Percentiles rank a stretch among this genome's conserved stretches.
phyloP scores from a whole-genome alignment of 2,888 invertebrate species.

The Selenia dentaria region DNA sequence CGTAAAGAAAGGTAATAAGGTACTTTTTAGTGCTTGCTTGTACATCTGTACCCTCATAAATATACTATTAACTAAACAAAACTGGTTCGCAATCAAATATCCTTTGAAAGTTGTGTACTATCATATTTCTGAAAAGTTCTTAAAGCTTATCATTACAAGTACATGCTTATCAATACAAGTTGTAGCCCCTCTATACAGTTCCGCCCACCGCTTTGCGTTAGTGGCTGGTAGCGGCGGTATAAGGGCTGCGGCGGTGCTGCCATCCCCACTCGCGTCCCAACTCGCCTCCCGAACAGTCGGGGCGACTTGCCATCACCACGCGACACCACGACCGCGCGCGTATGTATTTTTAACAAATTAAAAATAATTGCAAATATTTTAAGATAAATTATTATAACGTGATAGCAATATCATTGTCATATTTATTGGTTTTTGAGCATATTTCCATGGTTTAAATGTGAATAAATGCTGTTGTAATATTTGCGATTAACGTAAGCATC shows the following conservation, averaged over 20 bases:
- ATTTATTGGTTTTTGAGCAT: background rate
- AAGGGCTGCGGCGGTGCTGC: constrained; percentile 59
- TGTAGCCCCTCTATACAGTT: constrained; percentile 45
- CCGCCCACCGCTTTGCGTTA: constrained; percentile 61
- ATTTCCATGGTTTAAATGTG: background rate
- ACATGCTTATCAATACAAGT: background rate
- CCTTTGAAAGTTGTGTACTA: too few species aligned
- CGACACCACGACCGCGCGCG: constrained; percentile 69
- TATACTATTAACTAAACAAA: too few species aligned
- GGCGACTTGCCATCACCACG: constrained; percentile 49
- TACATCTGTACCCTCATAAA: too few species aligned
- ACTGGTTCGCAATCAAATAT: too few species aligned
- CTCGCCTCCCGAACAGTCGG: constrained; percentile 70
- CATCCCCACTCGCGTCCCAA: constrained; percentile 64
- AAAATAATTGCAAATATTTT: background rate
- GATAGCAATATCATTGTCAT: background rate
- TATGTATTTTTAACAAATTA: constrained; percentile 54
- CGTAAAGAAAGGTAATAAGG: too few species aligned
- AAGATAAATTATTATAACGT: background rate
- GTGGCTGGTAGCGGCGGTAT: constrained; percentile 61
- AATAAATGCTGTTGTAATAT: too few species aligned
- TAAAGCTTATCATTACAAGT: background rate
- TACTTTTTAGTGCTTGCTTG: too few species aligned
- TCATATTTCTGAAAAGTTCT: background rate
- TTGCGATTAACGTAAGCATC: too few species aligned